Evolutionary conservation across 2,888 invertebrate species (phyloP), one percentile per base, ranked within the genome.

Genomic region (Lepeophtheirus nordmannii): DNA sequence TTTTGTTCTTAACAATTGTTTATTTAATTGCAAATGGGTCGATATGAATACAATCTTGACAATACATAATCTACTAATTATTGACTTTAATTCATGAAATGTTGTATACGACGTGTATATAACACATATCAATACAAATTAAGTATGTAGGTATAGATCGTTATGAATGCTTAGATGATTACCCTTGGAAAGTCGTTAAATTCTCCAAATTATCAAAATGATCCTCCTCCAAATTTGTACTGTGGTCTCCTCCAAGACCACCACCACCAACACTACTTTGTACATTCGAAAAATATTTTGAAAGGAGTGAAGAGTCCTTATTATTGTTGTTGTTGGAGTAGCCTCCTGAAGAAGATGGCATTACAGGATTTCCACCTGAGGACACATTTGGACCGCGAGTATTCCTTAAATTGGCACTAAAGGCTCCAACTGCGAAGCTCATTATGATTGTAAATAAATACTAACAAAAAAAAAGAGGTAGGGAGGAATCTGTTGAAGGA

Each of bases 401-500:
- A 46, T 46, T 46, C 8, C 53, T 30, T 46, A 46, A 46, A 46
- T 46, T 46, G 53, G 53, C 53, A 46, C 53, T 46, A 46, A 46
- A 46, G 8, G 53, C 53, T 17, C 53, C 53, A 3, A 46, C 53
- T 5, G 53, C 53, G 8, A 46, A 46, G 53, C 53, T 46, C 53
- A 46, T 46, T 17, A 2, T 30, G 30, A 30, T 30, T 30, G 7
- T 2, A 30, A 30, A 7, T 30, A 30, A 30, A 7, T 2, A 30
- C 2, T 5, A 5, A 7, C 2, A 30, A 7, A 30, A 30, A 30
- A 30, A 30, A 30, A 30, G 30, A 7, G 30, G 30, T 5, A 30
- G 7, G 30, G 30, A 30, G 2, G 30, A 30, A 30, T 30, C 3
- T 5, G 30, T 7, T 30, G 2, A 30, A 5, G 30, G 30, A 30